Percentiles rank a stretch among this genome's conserved stretches.
These are phyloP conservation scores for Brachyalestes nurse DNA, from an alignment of 2,797 vertebrate genomes.

Conservation along the genomic window DNA sequence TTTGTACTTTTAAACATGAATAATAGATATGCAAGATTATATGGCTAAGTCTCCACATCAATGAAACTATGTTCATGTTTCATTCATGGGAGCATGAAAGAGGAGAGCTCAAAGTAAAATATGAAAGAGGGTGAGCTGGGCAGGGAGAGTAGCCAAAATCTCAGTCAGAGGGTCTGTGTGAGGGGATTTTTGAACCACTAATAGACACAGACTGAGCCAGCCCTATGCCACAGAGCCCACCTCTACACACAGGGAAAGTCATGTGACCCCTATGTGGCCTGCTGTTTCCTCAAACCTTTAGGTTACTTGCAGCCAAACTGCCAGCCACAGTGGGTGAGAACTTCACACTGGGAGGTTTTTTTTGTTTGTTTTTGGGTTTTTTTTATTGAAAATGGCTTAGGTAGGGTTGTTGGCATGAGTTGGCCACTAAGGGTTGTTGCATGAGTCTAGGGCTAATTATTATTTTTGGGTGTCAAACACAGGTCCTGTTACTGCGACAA, in stretches of 20 bases:
- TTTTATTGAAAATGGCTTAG: background rate
- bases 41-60: background rate
- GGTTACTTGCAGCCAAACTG: background rate
- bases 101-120: background rate
- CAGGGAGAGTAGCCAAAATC: background rate
- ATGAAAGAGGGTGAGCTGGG: background rate
- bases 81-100: background rate
- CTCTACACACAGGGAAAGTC: constrained; percentile 23
- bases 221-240: constrained; percentile 21
- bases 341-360: background rate
- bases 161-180: constrained; percentile 8
- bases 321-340: background rate
- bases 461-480: background rate
- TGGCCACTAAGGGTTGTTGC: constrained; percentile 4
- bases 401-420: background rate
- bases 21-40: background rate
- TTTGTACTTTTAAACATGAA: background rate
- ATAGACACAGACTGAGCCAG: constrained; percentile 14
- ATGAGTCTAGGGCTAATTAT: background rate
- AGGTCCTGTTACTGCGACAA: too few species aligned
- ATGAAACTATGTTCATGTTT: constrained; percentile 3
- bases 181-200: constrained; percentile 26
- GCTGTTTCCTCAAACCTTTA: background rate
- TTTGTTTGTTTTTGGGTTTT: background rate
- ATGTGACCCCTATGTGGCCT: constrained; percentile 18